phyloP scores from a whole-genome alignment of 2,113 vertebrate species.

The Syrmaticus mikado region DNA sequence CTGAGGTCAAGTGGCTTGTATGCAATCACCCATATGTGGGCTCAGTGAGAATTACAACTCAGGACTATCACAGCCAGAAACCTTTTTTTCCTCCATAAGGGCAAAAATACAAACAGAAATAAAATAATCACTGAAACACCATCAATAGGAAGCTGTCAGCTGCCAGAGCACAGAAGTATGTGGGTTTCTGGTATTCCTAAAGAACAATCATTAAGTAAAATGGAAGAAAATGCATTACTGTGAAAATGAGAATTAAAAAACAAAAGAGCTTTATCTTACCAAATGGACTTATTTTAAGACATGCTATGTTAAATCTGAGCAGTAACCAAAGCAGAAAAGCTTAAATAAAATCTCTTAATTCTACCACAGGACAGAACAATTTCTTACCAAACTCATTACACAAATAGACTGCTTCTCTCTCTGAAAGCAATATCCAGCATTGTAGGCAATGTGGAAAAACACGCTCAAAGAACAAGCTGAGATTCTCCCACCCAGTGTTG shows the following conservation, averaged over 20 bases:
- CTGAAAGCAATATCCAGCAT: not conserved
- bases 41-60: slow-evolving; percentile 39
- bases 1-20: slow-evolving; percentile 63
- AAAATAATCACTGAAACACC: slow-evolving; percentile 11
- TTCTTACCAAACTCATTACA: not conserved
- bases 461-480: not conserved
- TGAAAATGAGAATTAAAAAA: not conserved
- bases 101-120: not conserved
- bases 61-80: slow-evolving; percentile 24
- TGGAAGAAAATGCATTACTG: not conserved
- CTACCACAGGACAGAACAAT: not conserved
- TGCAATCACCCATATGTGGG: slow-evolving; percentile 48
- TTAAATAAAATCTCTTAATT: slow-evolving; percentile 16
- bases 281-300: not conserved
- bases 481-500: not conserved
- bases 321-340: not conserved
- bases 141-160: not conserved
- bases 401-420: not conserved
- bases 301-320: not conserved
- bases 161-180: not conserved
- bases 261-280: not conserved
- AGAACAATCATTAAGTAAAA: not conserved
- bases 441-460: not conserved
- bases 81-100: not conserved
- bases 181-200: not conserved